These are phyloP conservation scores for Rotaria sp. DNA, from an alignment of 2,888 invertebrate genomes.

Conservation along the genomic window DNA sequence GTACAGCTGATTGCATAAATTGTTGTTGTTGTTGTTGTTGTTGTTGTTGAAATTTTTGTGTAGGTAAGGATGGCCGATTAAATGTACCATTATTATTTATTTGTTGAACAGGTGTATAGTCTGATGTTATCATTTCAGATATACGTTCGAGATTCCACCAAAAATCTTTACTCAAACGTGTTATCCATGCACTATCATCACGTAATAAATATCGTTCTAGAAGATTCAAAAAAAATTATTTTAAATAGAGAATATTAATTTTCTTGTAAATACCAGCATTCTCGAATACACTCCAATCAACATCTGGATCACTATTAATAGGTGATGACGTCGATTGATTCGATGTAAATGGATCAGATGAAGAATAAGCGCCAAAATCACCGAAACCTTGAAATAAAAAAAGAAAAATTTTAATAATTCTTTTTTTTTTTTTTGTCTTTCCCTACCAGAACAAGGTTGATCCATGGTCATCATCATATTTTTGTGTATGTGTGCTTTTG, in stretches of 20 bases:
- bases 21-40: too few species aligned
- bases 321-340: too few species aligned
- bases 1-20: not conserved
- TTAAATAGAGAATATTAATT: too few species aligned
- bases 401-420: not conserved
- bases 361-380: not conserved
- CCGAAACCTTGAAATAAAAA: not conserved
- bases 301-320: not conserved
- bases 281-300: constrained; percentile 25
- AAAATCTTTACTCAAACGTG: constrained; percentile 22
- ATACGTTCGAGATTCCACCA: constrained; percentile 28
- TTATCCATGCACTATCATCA: constrained; percentile 27
- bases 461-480: constrained; percentile 10
- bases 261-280: not conserved
- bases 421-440: not conserved
- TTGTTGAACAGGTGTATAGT: not conserved
- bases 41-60: too few species aligned
- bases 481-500: too few species aligned
- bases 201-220: constrained; percentile 20
- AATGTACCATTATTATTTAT: not conserved
- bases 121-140: not conserved
- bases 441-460: not conserved
- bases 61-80: too few species aligned
- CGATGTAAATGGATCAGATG: not conserved
- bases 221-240: not conserved